A percentile compares a stretch with the other conserved stretches of the same genome.
Conservation (phyloP, 2,888 invertebrate genomes). For the Auanema freiburgensis region DNA sequence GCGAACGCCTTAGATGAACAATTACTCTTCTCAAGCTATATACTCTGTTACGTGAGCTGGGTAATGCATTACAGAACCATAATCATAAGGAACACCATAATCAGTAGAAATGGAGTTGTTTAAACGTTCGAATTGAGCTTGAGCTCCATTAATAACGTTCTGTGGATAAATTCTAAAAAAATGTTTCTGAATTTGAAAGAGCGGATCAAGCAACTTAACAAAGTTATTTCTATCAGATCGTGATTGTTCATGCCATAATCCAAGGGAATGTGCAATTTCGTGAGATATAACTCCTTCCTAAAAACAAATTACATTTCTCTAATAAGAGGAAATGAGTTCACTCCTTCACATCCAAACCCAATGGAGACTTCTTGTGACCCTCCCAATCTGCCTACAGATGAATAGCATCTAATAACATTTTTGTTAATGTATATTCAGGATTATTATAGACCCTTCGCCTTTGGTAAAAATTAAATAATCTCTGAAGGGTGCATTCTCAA, state of each 20-base stretch:
- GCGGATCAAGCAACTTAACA: constrained; percentile 26
- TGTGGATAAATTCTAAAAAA: constrained; percentile 31
- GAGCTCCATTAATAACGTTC: constrained; percentile 35
- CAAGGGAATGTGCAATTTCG: constrained; percentile 48
- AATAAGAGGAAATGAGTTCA: constrained; percentile 6
- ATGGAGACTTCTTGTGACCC: constrained; percentile 48
- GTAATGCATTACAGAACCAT: constrained; percentile 49
- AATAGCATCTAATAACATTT: constrained; percentile 38
- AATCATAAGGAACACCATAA: constrained; percentile 45
- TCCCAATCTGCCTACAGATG: constrained; percentile 46
- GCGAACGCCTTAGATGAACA: constrained; percentile 36
- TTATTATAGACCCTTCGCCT: constrained; percentile 34
- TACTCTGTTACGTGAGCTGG: constrained; percentile 30
- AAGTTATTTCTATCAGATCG: constrained; percentile 49
- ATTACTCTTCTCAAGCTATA: not conserved
- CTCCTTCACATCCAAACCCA: constrained; percentile 49
- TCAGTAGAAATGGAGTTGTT: constrained; percentile 29
- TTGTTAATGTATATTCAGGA: not conserved
- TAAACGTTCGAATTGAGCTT: constrained; percentile 42
- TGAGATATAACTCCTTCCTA: constrained; percentile 48
- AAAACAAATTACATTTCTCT: not conserved
- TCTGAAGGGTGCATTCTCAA: constrained; percentile 25
- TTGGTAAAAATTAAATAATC: constrained; percentile 41
- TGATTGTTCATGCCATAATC: constrained; percentile 54
- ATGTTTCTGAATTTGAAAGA: constrained; percentile 3